phyloP scores from a whole-genome alignment of 2,113 vertebrate genomes.

The Nothocercus julius region DNA sequence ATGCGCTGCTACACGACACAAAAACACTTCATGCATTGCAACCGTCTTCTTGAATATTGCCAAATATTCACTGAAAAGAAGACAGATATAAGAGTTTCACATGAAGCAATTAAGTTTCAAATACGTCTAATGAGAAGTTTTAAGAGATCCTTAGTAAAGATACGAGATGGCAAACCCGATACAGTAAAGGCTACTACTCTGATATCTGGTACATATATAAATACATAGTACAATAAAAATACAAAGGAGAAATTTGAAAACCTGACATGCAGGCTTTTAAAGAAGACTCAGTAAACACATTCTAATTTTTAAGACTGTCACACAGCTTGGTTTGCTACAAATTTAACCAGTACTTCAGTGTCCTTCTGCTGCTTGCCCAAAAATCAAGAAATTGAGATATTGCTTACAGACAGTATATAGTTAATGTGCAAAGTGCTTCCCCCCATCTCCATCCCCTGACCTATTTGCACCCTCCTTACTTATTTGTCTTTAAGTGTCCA shows the following conservation, averaged over 20 bases:
- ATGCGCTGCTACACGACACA: conserved; percentile 97
- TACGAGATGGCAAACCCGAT: conserved; percentile 29
- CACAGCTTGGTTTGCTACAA: conserved; percentile 23
- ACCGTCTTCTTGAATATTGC: conserved; percentile 99
- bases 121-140: conserved; percentile 41
- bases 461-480: conserved; percentile 63
- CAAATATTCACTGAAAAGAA: conserved; percentile 91
- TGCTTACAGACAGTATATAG: neutral
- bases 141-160: conserved; percentile 1
- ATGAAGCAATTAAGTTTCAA: neutral
- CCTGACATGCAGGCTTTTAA: conserved; percentile 39
- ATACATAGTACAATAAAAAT: conserved; percentile 32
- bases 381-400: neutral
- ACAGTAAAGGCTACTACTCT: neutral
- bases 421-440: conserved; percentile 56
- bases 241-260: conserved; percentile 33
- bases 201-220: neutral
- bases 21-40: conserved; percentile 98
- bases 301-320: neutral
- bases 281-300: neutral
- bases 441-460: conserved; percentile 70
- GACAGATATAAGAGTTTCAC: conserved; percentile 30
- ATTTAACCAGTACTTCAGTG: neutral
- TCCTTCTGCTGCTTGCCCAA: neutral
- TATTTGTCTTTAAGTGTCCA: neutral